Base-by-base conservation (phyloP, 2,113 vertebrate genomes). In the Eidolon helvum region DNA sequence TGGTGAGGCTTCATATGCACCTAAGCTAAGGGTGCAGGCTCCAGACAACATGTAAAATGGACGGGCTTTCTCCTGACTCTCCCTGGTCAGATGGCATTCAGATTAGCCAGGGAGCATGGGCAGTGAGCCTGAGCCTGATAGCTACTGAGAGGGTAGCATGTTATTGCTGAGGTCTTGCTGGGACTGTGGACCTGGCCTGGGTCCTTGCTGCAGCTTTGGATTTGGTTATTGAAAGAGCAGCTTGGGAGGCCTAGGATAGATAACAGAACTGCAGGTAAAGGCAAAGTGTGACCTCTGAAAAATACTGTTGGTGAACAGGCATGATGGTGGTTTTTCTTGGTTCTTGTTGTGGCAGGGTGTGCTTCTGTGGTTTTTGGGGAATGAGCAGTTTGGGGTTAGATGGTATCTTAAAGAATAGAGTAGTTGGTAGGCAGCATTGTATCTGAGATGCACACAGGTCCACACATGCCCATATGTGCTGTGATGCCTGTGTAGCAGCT, bases 11-110 rank as follows among this genome's bases (percentile, higher is more conserved):
- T 63, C 28, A 10, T 2, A 68, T 50, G 50, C 53, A 65, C 4
- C 1, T 3, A 65, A 38, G 18, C 43, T 57, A 1, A 3, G 33
- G 59, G 4, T 43, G 1, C 57, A 48, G 45, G 50, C 43, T 74
- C 9, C 4, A 8, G 69, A 68, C 19, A 2, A 22, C 0, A 0
- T 43, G 24, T 43, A 35, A 43, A 48, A 33, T 1, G 6, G 45
- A 4, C 33, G 61, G 24, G 50, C 30, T 69, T 68, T 75, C 66
- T 71, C 59, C 26, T 57, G 33, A 15, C 14, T 53, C 1, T 10
- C 21, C 9, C 87, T 57, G 66, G 59, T 79, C 50, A 55, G 65
- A 75, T 48, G 10, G 24, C n/a, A 19, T 72, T 68, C 59, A 48
- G 68, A n/a, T 50, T 24, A 28, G 38, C 21, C 28, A 61, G 57